Percentiles rank a stretch among this genome's conserved stretches.
Evolutionary conservation across 2,888 invertebrate species (phyloP).

Genomic region (Dicyrtoma fusca): DNA sequence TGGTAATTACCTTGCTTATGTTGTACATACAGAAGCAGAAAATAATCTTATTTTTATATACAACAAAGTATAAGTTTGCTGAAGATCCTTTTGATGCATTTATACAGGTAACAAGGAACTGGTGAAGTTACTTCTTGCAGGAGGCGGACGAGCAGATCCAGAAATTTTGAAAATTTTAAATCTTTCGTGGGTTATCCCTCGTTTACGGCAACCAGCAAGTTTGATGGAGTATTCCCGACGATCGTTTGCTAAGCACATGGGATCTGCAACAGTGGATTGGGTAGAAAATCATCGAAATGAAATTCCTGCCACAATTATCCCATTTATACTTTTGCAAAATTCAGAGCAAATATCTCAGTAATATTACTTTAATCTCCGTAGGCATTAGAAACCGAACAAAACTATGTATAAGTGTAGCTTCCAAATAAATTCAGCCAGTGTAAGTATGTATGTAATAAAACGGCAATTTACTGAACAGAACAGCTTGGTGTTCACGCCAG

Average conservation of each 20-base stretch:
- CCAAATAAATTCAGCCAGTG: too few relatives aligned
- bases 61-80: too few relatives aligned
- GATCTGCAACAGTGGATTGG: conserved; percentile 46
- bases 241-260: conserved; percentile 38
- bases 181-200: conserved; percentile 14
- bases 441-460: too few relatives aligned
- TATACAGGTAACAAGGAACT: conserved; percentile 42
- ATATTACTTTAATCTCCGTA: background rate
- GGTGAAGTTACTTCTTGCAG: conserved; percentile 46
- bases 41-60: too few relatives aligned
- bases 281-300: conserved; percentile 40
- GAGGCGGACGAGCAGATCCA: conserved; percentile 39
- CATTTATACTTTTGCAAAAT: conserved; percentile 19
- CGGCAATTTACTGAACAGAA: too few relatives aligned
- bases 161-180: conserved; percentile 43
- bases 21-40: background rate
- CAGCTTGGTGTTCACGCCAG: too few relatives aligned
- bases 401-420: too few relatives aligned
- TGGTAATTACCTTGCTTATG: conserved; percentile 34
- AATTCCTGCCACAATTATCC: conserved; percentile 45
- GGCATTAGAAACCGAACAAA: too few relatives aligned
- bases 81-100: too few relatives aligned
- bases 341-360: conserved; percentile 1
- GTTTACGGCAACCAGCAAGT: conserved; percentile 42
- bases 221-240: conserved; percentile 41